These are phyloP conservation scores for cattle (Bos taurus) DNA, from an alignment of 2,113 vertebrate species.

Conservation along the genomic window ARS-UCD2.0 NC_037357.1:104833001-104833500, in stretches of 20 bases:
- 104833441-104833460: not conserved
- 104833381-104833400: not conserved
- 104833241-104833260: not conserved
- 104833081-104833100: constrained; percentile 65
- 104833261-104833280: not conserved
- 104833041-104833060: constrained; percentile 54
- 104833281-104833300: not conserved
- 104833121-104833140: constrained; percentile 63
- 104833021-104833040: constrained; percentile 52
- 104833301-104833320: constrained; percentile 3
- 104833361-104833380: constrained; percentile 31
- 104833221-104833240: constrained; percentile 31
- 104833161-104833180: constrained; percentile 60
- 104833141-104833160: constrained; percentile 59
- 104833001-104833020: constrained; percentile 1
- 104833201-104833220: constrained; percentile 28
- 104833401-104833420: constrained; percentile 18
- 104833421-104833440: not conserved
- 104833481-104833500: not conserved
- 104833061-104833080: constrained; percentile 67
- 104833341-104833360: not conserved
- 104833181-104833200: constrained; percentile 43
- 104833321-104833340: not conserved
- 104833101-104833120: constrained; percentile 64
- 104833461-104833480: not conserved